A percentile compares a stretch with the other conserved stretches of the same genome.
Evolutionary conservation across 2,888 invertebrate species (phyloP).

Genomic region (Dione juno): DNA sequence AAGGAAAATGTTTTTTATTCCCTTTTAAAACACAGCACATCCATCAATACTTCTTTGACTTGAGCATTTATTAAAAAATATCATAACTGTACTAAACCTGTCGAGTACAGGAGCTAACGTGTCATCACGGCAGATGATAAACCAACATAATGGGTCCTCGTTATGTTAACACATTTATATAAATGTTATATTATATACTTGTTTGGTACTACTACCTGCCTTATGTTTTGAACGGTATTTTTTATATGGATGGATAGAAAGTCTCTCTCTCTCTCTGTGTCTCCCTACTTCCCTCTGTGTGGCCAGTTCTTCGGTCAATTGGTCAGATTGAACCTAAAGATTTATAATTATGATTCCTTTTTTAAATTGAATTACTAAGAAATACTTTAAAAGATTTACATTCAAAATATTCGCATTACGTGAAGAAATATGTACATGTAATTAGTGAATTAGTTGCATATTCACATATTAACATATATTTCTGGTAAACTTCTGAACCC

Average conservation of each 20-base stretch:
- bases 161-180: slow-evolving; percentile 27
- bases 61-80: slow-evolving; percentile 9
- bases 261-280: too few species aligned
- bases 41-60: slow-evolving; percentile 18
- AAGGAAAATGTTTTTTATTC: background rate
- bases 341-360: too few species aligned
- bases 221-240: background rate
- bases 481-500: too few species aligned
- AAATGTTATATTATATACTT: background rate
- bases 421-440: too few species aligned
- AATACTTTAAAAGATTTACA: too few species aligned
- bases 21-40: background rate
- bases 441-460: too few species aligned
- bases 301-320: too few species aligned
- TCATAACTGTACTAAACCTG: slow-evolving; percentile 27
- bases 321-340: too few species aligned
- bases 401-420: background rate
- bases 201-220: background rate
- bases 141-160: slow-evolving; percentile 21
- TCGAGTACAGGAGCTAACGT: slow-evolving; percentile 20
- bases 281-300: too few species aligned
- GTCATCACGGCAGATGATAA: slow-evolving; percentile 13
- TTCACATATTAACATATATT: too few species aligned
- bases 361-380: too few species aligned
- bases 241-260: too few species aligned